Conservation (phyloP, 2,113 vertebrate species). For the Motacilla alba region DNA sequence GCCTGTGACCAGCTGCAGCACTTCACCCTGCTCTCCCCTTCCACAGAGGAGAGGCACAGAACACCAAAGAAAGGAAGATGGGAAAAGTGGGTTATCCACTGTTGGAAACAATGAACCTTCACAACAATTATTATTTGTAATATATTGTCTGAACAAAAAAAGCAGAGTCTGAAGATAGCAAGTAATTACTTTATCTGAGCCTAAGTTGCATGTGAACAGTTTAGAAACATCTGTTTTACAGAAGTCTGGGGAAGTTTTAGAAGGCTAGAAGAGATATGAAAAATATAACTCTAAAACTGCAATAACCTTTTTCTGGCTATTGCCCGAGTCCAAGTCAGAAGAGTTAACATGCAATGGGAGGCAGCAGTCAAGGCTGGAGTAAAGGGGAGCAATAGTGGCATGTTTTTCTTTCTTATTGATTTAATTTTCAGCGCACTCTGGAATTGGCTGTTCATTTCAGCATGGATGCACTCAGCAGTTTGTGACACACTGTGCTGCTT, state of each 20-base stretch:
- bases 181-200: too few species aligned
- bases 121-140: background rate
- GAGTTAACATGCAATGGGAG: background rate
- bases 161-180: background rate
- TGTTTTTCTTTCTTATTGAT: background rate
- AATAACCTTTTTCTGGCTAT: background rate
- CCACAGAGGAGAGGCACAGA: background rate
- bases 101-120: background rate
- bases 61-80: background rate
- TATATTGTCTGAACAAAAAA: background rate
- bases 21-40: background rate
- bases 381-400: background rate
- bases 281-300: background rate
- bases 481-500: slow-evolving; percentile 62
- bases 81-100: background rate
- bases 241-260: background rate
- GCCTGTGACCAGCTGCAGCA: background rate
- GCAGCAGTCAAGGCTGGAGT: background rate
- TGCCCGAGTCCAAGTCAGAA: background rate
- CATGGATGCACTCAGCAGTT: slow-evolving; percentile 64
- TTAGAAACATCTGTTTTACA: background rate
- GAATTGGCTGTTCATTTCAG: slow-evolving; percentile 64
- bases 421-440: background rate
- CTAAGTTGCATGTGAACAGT: background rate
- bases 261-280: background rate